Percentiles rank a stretch among this genome's conserved stretches.
These are phyloP conservation scores for Cynodonichthys magdalenae DNA, from an alignment of 2,797 vertebrate genomes.

Conservation along the genomic window DNA sequence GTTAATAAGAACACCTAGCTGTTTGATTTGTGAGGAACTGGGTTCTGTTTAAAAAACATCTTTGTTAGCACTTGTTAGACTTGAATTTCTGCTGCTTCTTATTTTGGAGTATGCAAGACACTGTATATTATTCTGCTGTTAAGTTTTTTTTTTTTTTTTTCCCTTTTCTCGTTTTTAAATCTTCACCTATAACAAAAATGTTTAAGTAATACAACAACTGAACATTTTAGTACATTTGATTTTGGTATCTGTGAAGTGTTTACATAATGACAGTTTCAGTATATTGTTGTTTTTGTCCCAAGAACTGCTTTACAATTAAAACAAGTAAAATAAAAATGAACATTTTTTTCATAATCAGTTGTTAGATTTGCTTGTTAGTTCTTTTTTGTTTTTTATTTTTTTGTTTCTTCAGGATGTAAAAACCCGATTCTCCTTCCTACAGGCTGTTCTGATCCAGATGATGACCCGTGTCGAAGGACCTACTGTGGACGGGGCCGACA, in stretches of 20 bases:
- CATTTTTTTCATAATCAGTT: too few relatives aligned
- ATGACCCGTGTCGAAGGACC: conserved; percentile 81
- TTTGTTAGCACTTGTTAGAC: conserved; percentile 42
- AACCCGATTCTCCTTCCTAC: conserved; percentile 25
- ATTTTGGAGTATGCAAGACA: conserved; percentile 3
- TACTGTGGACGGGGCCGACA: conserved; percentile 86
- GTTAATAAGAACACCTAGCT: conserved; percentile 42
- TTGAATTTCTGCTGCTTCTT: conserved; percentile 20
- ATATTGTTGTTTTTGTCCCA: too few relatives aligned
- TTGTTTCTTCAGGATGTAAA: background rate
- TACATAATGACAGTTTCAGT: too few relatives aligned
- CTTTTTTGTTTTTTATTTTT: background rate
- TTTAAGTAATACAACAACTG: too few relatives aligned
- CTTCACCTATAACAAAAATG: too few relatives aligned
- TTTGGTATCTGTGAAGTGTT: too few relatives aligned
- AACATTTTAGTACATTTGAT: too few relatives aligned
- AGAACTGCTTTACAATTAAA: too few relatives aligned
- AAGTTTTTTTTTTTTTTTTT: background rate
- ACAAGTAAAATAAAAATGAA: too few relatives aligned
- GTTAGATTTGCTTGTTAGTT: background rate
- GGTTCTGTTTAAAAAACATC: conserved; percentile 4
- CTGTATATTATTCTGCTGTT: background rate
- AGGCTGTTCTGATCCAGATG: conserved; percentile 74
- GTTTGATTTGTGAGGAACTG: background rate
- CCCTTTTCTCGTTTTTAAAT: too few relatives aligned